Base-by-base conservation (phyloP, 2,888 invertebrate species). In the Cetonia aurata region DNA sequence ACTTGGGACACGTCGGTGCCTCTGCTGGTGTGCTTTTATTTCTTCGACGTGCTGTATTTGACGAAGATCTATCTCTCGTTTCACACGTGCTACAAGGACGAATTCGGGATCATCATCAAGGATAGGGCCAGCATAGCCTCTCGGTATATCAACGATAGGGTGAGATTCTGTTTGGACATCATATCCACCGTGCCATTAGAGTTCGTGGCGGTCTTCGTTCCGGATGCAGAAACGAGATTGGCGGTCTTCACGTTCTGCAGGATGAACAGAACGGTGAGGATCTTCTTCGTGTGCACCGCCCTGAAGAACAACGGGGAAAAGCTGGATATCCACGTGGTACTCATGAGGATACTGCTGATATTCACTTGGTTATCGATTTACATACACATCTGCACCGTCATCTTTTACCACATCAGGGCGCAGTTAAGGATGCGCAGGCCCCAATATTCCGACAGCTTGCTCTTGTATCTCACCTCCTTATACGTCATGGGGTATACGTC, bases 91-190 rank as follows among this genome's bases (percentile, higher is more conserved):
- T 76, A 70, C 57, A 73, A 75, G 41, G 73, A 78, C 48, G 76
- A 76, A 42, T 75, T 69, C 53, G 78, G 78, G n/a, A 74, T 73
- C 53, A 13, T 75, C n/a, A 66, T 76, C 2, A 70, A 42, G 0
- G 68, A 73, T 50, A 69, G 69, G 44, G 69, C 48, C 37, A 68
- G 72, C 56, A 77, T 77, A 33, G 72, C 71, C 6, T 48, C 33
- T 3, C 44, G 69, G 4, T 78, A 77, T 33, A 48, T 75, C 9
- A 67, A 60, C 12, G n/a, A 48, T 13, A 68, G 37, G 15, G 19
- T 59, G 10, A 75, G 77, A 44, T 77, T 78, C 50, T 72, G 68
- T 25, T 67, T 75, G 6, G 75, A 77, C 31, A 19, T 77, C 4
- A 13, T 70, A 9, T 62, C 72, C 1, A 67, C 62, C n/a, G 13